Conservation (phyloP, 1,140 invertebrate genomes). For the Chrysomallon squamiferum region DNA sequence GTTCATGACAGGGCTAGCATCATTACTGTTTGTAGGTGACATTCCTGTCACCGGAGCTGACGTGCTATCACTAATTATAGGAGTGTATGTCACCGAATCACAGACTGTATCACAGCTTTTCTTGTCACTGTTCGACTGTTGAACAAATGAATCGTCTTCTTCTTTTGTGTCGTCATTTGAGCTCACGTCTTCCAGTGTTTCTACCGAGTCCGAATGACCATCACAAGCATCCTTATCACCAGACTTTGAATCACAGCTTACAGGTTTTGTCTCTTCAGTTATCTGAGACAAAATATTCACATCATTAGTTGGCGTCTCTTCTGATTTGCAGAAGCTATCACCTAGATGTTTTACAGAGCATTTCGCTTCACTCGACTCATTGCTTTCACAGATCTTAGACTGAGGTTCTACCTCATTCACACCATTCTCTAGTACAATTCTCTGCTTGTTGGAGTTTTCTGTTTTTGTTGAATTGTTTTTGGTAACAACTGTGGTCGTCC, state of each 20-base stretch:
- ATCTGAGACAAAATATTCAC: not conserved
- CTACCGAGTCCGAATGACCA: constrained; percentile 19
- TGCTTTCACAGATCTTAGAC: too few species aligned
- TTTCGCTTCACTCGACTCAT: too few species aligned
- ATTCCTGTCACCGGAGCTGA: not conserved
- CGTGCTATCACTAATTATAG: too few species aligned
- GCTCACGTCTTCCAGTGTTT: constrained; percentile 19
- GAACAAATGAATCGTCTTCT: constrained; percentile 1
- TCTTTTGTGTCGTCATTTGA: not conserved
- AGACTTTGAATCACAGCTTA: not conserved
- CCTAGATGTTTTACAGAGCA: too few species aligned
- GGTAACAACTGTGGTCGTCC: too few species aligned
- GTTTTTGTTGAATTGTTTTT: too few species aligned
- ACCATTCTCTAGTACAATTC: too few species aligned
- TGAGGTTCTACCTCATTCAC: too few species aligned
- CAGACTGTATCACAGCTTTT: not conserved
- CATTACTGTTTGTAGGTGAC: not conserved
- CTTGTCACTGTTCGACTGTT: constrained; percentile 1
- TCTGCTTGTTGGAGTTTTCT: too few species aligned
- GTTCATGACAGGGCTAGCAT: constrained; percentile 5
- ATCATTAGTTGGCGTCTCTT: not conserved
- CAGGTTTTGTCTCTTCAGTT: not conserved
- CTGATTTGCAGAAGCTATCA: not conserved
- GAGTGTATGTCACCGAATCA: too few species aligned
- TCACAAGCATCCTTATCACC: constrained; percentile 13